Conservation (phyloP, 2,888 invertebrate genomes). For the Acleris laterana region DNA sequence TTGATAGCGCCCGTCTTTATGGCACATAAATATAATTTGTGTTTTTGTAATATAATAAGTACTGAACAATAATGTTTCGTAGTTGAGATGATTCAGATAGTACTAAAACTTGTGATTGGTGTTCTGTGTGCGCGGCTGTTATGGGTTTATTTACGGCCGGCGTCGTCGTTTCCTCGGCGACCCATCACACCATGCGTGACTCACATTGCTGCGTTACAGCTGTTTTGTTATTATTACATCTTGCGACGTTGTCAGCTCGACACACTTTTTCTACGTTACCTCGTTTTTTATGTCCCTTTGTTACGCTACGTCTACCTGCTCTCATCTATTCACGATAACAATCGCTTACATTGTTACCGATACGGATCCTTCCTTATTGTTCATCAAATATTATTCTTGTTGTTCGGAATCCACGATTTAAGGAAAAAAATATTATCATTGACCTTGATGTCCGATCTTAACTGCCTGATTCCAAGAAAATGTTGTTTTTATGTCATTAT, state of each 20-base stretch:
- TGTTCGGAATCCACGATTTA: neutral
- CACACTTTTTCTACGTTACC: constrained; percentile 38
- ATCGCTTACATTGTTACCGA: constrained; percentile 33
- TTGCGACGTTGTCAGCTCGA: constrained; percentile 58
- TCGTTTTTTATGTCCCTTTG: constrained; percentile 45
- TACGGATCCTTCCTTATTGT: constrained; percentile 33
- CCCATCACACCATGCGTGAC: constrained; percentile 69
- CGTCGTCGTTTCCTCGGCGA: constrained; percentile 65
- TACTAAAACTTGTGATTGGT: constrained; percentile 13
- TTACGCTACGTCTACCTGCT: constrained; percentile 45
- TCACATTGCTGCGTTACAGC: constrained; percentile 56
- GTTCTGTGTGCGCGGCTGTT: constrained; percentile 27
- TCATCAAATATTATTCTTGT: constrained; percentile 18
- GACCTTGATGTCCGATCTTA: constrained; percentile 28
- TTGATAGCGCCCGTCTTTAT: constrained; percentile 6
- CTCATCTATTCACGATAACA: constrained; percentile 39
- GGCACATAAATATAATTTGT: constrained; percentile 4
- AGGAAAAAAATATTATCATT: constrained; percentile 14
- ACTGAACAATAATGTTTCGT: constrained; percentile 19
- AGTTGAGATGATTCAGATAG: constrained; percentile 26
- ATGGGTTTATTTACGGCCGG: constrained; percentile 65
- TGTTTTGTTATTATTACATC: constrained; percentile 61
- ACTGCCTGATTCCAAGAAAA: constrained; percentile 15
- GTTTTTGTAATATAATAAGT: neutral
- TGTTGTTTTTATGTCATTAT: neutral